Evolutionary conservation across 1,140 invertebrate genomes (phyloP).

Genomic region (Holotrichia oblita): DNA sequence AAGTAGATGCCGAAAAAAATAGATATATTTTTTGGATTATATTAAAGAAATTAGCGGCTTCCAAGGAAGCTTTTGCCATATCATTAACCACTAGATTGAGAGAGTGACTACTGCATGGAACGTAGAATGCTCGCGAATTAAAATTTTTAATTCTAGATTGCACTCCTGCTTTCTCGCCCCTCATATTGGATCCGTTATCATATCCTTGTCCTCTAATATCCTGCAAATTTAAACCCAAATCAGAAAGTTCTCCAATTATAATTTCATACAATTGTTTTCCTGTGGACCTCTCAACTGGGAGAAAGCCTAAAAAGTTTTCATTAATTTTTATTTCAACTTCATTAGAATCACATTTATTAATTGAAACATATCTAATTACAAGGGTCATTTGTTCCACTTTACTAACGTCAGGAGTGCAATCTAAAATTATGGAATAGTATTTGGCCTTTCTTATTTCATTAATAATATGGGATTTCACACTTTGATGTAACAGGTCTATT

Average conservation of each 20-base stretch:
- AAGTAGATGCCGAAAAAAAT: slow-evolving; percentile 39
- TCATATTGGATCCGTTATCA: slow-evolving; percentile 57
- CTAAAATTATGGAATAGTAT: no score
- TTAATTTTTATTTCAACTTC: slow-evolving; percentile 40
- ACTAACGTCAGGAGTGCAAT: slow-evolving; percentile 40
- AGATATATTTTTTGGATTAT: slow-evolving; percentile 39
- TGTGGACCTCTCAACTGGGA: slow-evolving; percentile 38
- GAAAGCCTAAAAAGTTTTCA: slow-evolving; percentile 42
- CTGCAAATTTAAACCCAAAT: slow-evolving; percentile 24
- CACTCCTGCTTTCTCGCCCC: slow-evolving; percentile 42
- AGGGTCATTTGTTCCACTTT: slow-evolving; percentile 37
- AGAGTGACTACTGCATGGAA: slow-evolving; percentile 34
- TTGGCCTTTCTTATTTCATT: slow-evolving; percentile 39
- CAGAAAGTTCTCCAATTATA: slow-evolving; percentile 42
- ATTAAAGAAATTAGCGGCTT: slow-evolving; percentile 17
- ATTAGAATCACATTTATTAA: slow-evolving; percentile 27
- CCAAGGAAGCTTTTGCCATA: no score
- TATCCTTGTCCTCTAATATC: slow-evolving; percentile 52
- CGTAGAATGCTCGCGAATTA: slow-evolving; percentile 39
- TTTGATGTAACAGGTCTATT: slow-evolving; percentile 38
- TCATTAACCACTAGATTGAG: slow-evolving; percentile 39
- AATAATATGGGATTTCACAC: slow-evolving; percentile 39
- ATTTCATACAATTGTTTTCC: slow-evolving; percentile 42
- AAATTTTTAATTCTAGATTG: slow-evolving; percentile 40
- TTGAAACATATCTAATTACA: slow-evolving; percentile 37